Base-by-base conservation (phyloP, 2,888 invertebrate genomes). In the Agriopis marginaria region DNA sequence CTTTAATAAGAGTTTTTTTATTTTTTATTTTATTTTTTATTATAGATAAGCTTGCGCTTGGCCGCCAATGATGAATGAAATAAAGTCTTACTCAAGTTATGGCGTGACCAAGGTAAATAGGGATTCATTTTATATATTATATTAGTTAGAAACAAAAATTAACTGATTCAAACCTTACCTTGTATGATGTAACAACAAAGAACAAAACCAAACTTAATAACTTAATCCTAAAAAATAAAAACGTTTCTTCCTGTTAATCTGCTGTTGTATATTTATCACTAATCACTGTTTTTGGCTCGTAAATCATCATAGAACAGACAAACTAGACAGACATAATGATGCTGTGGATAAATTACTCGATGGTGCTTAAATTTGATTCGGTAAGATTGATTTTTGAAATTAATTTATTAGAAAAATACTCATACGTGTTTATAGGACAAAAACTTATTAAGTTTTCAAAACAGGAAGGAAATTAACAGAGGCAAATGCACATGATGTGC, bases 361-460 rank as follows among this genome's bases (percentile, higher is more conserved):
- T 49, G 44, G 66, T 66, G 62, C 62, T 71, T 55, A 65, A 69
- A 73, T 73, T 73, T 53, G 69, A 32, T 67, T 47, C 56, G 73
- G 62, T 59, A 7, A 62, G 59, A 73, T 60, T 68, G 67, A 71
- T 67, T 73, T 68, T 59, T 54, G 23, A 56, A 68, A 55, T 62
- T 64, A 64, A 72, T 72, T 63, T 61, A 44, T 56, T 54, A 45
- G 51, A 64, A 69, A 55, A 64, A 54, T 63, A 59, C 44, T 58
- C 39, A 53, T 14, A 39, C 32, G 45, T 17, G 17, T 12, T 40
- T 44, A 23, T 39, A 62, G 23, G 50, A 12, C 51, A 45, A 47
- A 39, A 58, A 32, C 54, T 54, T 49, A 66, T 17, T 0, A 17
- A 9, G 23, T 49, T 56, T 23, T 12, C 3, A 14, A 32, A 32